Evolutionary conservation across 2,888 invertebrate genomes (phyloP), one percentile per base, ranked within the genome.

Genomic region (Volucella inanis): DNA sequence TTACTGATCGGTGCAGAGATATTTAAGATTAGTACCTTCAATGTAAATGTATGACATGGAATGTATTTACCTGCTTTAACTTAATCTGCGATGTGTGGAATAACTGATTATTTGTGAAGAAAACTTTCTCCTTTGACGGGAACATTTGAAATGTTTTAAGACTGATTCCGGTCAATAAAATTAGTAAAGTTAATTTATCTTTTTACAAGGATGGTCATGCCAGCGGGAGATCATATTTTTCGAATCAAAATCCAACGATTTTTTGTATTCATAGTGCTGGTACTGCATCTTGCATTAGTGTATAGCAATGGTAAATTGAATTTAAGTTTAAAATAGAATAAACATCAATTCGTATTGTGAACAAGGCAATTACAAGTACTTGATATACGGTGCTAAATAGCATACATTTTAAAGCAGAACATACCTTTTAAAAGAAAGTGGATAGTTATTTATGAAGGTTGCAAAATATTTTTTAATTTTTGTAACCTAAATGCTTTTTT

Each of bases 301-400:
- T 8, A 38, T 4, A 12, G 67, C 31, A 80, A 74, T 14, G 80
- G 80, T 80, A 74, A 2, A 49, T 59, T 45, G 52, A 47, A 59
- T 49, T 31, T 6, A 31, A 31, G 6, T 31, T 31, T 31, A 31
- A 31, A 31, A 6, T 31, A 31, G 31, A 31, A 31, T 31, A 31
- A 31, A 31, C 31, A 31, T 6, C 4, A 31, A 31, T 31, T 31
- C 31, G 31, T 6, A 31, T 22, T 22, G 4, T 22, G 3, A 22
- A 4, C 2, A 22, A 4, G 22, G 3, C 1, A 22, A 22, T 22
- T 22, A 4, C 3, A 4, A 22, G 22, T 3, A 22, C 3, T 22
- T 1, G 31, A 1, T 31, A 31, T 31, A 31, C 31, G 4, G 6
- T 31, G 6, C 31, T 2, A 4, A 31, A 31, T 6, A 31, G 6